Percentiles rank a stretch among this genome's conserved stretches.
phyloP scores from a whole-genome alignment of 2,888 invertebrate species.

The Agriopis leucophaearia region DNA sequence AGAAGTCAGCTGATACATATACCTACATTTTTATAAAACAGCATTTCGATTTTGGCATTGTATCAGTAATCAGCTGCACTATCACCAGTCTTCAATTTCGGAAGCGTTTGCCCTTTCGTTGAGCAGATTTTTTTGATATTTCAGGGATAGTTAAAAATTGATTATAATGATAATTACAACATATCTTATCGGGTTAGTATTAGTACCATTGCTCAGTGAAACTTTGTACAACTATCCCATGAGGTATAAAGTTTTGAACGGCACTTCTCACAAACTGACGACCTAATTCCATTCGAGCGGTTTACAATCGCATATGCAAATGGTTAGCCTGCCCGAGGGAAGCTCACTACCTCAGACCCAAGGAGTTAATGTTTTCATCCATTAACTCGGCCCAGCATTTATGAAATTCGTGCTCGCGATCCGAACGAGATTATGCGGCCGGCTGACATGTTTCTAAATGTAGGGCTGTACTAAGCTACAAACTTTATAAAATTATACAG shows the following conservation, averaged over 20 bases:
- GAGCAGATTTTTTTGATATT: too few species aligned
- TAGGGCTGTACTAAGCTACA: constrained; percentile 59
- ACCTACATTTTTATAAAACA: too few species aligned
- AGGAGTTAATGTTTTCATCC: constrained; percentile 83
- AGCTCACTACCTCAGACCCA: constrained; percentile 56
- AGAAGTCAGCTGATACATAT: too few species aligned
- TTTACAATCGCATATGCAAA: constrained; percentile 70
- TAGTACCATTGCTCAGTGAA: neutral
- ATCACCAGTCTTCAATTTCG: too few species aligned
- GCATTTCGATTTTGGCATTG: too few species aligned
- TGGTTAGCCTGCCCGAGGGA: constrained; percentile 49
- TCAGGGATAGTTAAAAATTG: too few species aligned
- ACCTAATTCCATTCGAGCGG: constrained; percentile 33
- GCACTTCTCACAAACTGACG: constrained; percentile 4
- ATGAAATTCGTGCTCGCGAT: constrained; percentile 83
- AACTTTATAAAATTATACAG: too few species aligned
- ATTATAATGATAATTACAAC: too few species aligned
- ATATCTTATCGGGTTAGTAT: too few species aligned
- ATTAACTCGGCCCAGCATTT: constrained; percentile 81
- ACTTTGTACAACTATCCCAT: constrained; percentile 4
- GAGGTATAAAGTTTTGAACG: constrained; percentile 5
- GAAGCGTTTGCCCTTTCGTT: too few species aligned
- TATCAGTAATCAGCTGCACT: too few species aligned
- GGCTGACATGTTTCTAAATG: constrained; percentile 71
- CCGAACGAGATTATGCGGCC: constrained; percentile 79